Base-by-base conservation (phyloP, 2,888 invertebrate species). In the Prosapia bicincta region DNA sequence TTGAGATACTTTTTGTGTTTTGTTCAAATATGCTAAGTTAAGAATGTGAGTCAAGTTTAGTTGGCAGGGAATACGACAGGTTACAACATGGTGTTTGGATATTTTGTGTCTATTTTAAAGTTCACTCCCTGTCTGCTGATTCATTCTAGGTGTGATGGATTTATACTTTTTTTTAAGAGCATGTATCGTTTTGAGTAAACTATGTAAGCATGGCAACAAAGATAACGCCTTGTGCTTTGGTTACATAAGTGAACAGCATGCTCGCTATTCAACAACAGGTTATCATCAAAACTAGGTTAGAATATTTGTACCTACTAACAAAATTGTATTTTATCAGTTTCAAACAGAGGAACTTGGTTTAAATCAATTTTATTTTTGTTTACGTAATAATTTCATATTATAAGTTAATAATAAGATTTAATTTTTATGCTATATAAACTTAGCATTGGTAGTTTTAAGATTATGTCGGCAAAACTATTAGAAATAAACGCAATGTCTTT, bases 1-100 rank as follows among this genome's bases (percentile, higher is more conserved):
- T 88, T 66, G 28, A 20, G 54, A n/a, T 13, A 3, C 13, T 20
- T 20, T 54, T 20, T 54, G 54, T 54, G 54, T 54, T 54, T 54
- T 54, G 54, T 10, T 54, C 3, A 38, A 54, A 54, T 54, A 10
- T 10, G n/a, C 54, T 54, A 54, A 54, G 54, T 54, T 54, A 54
- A 54, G 54, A 54, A 54, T 54, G 54, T 54, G 54, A 54, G 54
- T 54, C 54, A 54, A 54, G 54, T 54, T 54, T 54, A 54, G 54
- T 54, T 54, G 54, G 54, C 54, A 20, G 54, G 20, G 20, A 20
- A 20, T 20, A 20, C 54, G 54, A 20, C 54, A 20, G 54, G 54
- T 54, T 54, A 54, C 54, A 54, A 54, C 54, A 54, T 54, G 54
- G 20, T 54, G 20, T 54, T 54, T 54, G 54, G 54, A 54, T 54